Base-by-base conservation (phyloP, 2,113 vertebrate genomes). In the Brachionichthys hirsutus region DNA sequence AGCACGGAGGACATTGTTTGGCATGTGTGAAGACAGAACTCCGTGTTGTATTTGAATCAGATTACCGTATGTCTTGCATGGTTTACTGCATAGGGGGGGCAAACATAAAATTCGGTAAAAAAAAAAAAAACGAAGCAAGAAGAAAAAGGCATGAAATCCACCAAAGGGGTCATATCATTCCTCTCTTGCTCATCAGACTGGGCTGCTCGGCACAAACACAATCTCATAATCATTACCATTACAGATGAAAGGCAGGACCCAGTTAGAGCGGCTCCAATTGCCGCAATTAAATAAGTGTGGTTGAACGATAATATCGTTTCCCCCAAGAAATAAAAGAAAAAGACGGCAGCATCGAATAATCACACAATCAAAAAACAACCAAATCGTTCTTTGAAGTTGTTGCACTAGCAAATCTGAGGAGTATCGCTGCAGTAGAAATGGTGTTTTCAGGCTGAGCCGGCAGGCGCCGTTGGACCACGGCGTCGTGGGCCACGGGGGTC, bases 261-360 rank as follows among this genome's bases (percentile, higher is more conserved):
- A 85, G 86, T 90, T 92, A 90, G 80, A 90, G 84, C 85, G 89
- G 89, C 85, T 90, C 88, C 87, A 93, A 93, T 91, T 92, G 89
- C 88, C 49, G 83, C 91, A 91, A 92, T 92, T 92, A 92, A 92
- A 93, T 91, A 92, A 90, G 90, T 92, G 91, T 90, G 91, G 88
- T 91, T 90, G 89, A 87, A 86, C 87, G 92, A 93, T 93, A 91
- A 89, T 91, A 92, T 92, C 90, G 91, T 86, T 85, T 87, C 73
- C 87, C 80, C 73, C 74, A 77, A 87, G 85, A 88, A 90, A 86
- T 83, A 88, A 90, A 78, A 88, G 86, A 89, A 89, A 89, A 87
- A 88, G 86, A 88, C 79, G 59, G 77, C 83, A 89, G 79, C 87
- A 82, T 87, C 86, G 88, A 91, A 92, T 90, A 92, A 92, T 92